A percentile compares a stretch with the other conserved stretches of the same genome.
Conservation (phyloP, 2,113 vertebrate species). For the Plecotus auritus region DNA sequence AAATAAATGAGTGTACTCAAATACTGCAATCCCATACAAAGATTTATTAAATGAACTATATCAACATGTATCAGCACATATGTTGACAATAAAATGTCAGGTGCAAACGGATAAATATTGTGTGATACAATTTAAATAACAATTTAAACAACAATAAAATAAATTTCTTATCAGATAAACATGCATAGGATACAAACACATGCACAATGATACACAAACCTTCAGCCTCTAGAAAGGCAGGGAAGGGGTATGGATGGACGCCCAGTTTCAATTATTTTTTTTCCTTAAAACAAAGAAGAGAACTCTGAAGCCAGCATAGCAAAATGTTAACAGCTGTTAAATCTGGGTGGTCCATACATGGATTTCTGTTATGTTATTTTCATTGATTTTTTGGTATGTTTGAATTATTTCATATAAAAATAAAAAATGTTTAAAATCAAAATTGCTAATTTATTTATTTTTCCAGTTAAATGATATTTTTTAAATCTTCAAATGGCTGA, state of each 20-base stretch:
- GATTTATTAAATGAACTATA: neutral
- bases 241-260: neutral
- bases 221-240: neutral
- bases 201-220: neutral
- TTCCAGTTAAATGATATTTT: conserved; percentile 14
- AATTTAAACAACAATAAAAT: neutral
- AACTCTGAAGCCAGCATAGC: neutral
- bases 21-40: neutral
- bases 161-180: neutral
- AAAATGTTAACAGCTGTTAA: conserved; percentile 56
- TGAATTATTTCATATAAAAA: conserved; percentile 54
- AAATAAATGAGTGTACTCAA: neutral
- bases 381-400: conserved; percentile 30
- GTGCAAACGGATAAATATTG: neutral
- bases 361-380: conserved; percentile 41
- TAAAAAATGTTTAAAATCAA: conserved; percentile 54
- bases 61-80: neutral
- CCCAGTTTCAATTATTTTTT: neutral
- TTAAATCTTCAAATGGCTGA: neutral
- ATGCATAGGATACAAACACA: neutral
- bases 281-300: neutral
- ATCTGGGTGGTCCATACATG: conserved; percentile 17
- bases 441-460: conserved; percentile 36
- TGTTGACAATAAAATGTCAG: neutral
- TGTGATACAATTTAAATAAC: neutral